Conservation (phyloP, 2,888 invertebrate genomes). For the Drosophila limbata region DNA sequence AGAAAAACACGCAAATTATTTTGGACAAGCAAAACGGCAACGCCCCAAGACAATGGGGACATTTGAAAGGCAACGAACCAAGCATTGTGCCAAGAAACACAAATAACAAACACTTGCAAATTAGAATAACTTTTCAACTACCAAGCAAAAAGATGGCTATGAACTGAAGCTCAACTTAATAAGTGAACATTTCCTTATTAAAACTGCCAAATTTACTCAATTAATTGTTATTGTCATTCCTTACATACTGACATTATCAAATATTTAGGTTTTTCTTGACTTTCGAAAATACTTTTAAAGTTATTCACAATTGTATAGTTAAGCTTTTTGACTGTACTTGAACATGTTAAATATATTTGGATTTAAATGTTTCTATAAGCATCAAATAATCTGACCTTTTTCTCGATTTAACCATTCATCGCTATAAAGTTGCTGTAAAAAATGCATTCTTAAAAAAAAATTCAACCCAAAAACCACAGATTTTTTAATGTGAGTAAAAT, state of each 20-base stretch:
- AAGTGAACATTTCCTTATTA: background rate
- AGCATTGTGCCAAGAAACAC: background rate
- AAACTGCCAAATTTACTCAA: background rate
- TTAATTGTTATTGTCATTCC: background rate
- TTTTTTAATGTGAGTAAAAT: no score
- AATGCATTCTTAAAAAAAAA: no score
- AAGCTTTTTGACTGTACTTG: no score
- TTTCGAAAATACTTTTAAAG: no score
- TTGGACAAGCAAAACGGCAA: conserved; percentile 41
- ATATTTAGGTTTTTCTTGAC: background rate
- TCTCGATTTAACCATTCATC: no score
- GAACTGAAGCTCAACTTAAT: background rate
- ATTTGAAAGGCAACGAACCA: conserved; percentile 48
- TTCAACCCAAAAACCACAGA: no score
- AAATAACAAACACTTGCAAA: conserved; percentile 5
- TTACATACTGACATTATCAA: background rate
- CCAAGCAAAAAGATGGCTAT: background rate
- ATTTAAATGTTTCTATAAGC: no score
- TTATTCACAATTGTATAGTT: no score
- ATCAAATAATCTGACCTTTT: no score
- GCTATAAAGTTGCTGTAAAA: no score
- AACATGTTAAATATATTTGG: no score
- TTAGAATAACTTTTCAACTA: conserved; percentile 1
- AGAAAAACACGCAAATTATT: conserved; percentile 59
- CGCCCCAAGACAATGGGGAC: conserved; percentile 67